Evolutionary conservation across 2,113 vertebrate species (phyloP).

Genomic region (Osmerus mordax): DNA sequence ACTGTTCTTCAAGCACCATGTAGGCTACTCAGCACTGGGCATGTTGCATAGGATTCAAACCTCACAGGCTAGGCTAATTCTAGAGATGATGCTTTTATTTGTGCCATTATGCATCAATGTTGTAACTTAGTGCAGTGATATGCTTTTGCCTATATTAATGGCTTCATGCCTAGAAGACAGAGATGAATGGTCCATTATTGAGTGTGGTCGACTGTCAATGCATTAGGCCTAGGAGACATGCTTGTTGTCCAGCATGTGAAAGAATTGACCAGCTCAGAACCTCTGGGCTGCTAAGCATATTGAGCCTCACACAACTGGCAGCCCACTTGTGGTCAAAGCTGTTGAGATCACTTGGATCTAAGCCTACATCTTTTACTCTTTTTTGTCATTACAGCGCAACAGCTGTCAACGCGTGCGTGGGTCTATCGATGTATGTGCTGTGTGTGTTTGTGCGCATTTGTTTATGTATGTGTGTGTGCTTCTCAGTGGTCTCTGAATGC

Average conservation of each 20-base stretch:
- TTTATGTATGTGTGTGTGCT: slow-evolving; percentile 13
- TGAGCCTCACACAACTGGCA: too few relatives aligned
- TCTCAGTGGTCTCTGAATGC: slow-evolving; percentile 66
- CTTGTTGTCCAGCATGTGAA: neutral
- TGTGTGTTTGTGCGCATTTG: slow-evolving; percentile 2
- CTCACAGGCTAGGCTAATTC: too few relatives aligned
- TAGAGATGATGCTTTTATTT: neutral
- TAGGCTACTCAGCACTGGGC: too few relatives aligned
- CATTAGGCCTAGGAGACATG: slow-evolving; percentile 11
- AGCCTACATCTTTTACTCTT: neutral
- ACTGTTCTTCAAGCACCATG: too few relatives aligned
- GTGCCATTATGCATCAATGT: neutral
- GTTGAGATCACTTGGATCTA: neutral
- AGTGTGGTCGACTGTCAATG: slow-evolving; percentile 17
- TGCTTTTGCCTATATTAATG: neutral
- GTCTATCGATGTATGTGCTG: slow-evolving; percentile 15
- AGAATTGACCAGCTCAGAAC: too few relatives aligned
- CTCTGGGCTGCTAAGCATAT: too few relatives aligned
- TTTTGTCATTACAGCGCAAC: slow-evolving; percentile 33
- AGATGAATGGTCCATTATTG: neutral
- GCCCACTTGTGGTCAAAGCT: neutral
- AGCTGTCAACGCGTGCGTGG: slow-evolving; percentile 26
- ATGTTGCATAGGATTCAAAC: too few relatives aligned
- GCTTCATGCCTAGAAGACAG: neutral
- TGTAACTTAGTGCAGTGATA: neutral